These are phyloP conservation scores for Nannoperca obscura DNA, from an alignment of 2,797 vertebrate species.

Conservation along the genomic window DNA sequence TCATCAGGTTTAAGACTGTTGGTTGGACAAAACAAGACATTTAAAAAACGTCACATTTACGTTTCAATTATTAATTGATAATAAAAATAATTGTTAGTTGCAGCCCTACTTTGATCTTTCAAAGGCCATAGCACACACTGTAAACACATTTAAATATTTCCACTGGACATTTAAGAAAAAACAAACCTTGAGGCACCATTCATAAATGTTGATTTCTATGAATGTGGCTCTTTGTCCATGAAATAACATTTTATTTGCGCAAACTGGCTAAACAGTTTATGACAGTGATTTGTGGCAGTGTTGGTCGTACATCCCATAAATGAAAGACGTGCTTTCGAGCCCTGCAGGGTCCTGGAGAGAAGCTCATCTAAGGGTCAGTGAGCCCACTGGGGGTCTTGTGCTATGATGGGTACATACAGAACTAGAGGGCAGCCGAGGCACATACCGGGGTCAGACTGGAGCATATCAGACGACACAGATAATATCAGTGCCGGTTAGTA, in stretches of 20 bases:
- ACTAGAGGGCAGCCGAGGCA: slow-evolving; percentile 47
- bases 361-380: slow-evolving; percentile 66
- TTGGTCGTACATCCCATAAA: slow-evolving; percentile 15
- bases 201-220: not conserved
- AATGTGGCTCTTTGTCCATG: slow-evolving; percentile 42
- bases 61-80: not conserved
- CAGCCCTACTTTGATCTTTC: not conserved
- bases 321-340: slow-evolving; percentile 34
- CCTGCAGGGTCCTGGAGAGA: slow-evolving; percentile 38
- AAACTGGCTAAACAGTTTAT: slow-evolving; percentile 11
- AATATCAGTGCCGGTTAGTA: slow-evolving; percentile 67
- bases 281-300: slow-evolving; percentile 30
- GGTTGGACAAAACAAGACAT: not conserved
- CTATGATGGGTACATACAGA: slow-evolving; percentile 51
- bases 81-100: not conserved
- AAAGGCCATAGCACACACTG: not conserved
- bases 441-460: slow-evolving; percentile 59
- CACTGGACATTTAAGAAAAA: not conserved
- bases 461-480: slow-evolving; percentile 67
- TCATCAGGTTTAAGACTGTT: not conserved
- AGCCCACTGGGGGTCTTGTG: slow-evolving; percentile 64
- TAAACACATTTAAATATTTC: not conserved
- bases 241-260: slow-evolving; percentile 33
- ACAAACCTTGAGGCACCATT: slow-evolving; percentile 2
- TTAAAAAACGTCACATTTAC: not conserved